Percentiles rank a stretch among this genome's conserved stretches.
Evolutionary conservation across 1,140 invertebrate species (phyloP).

Genomic region (Phymorhynchus buccinoides): DNA sequence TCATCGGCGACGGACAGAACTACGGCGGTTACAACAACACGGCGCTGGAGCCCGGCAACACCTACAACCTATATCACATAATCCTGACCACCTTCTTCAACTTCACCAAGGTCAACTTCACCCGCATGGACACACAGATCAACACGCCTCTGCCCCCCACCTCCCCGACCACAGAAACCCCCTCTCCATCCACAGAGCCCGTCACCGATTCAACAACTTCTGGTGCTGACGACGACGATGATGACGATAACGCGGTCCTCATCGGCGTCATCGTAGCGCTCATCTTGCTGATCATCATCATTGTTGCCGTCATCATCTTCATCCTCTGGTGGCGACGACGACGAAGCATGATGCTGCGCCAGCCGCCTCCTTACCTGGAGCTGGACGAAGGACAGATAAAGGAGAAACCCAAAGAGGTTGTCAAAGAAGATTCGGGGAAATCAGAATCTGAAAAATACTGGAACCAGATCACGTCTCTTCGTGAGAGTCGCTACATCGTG

Average conservation of each 20-base stretch:
- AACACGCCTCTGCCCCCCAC: constrained; percentile 38
- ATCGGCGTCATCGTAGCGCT: constrained; percentile 52
- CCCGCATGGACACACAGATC: constrained; percentile 46
- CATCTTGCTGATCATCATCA: constrained; percentile 54
- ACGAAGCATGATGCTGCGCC: constrained; percentile 20
- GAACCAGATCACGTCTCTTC: constrained; percentile 62
- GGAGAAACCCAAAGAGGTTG: constrained; percentile 34
- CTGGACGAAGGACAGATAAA: constrained; percentile 46
- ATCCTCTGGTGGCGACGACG: constrained; percentile 50
- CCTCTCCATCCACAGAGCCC: not conserved
- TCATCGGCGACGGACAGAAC: constrained; percentile 55
- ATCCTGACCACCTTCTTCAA: constrained; percentile 59
- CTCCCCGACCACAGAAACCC: constrained; percentile 28
- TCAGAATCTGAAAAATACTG: constrained; percentile 61
- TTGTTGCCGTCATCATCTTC: constrained; percentile 53
- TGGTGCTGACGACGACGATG: constrained; percentile 22
- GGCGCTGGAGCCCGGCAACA: constrained; percentile 46
- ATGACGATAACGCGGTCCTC: constrained; percentile 48
- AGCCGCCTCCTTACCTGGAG: constrained; percentile 36
- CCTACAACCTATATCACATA: constrained; percentile 63
- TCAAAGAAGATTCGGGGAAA: constrained; percentile 16
- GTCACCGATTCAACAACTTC: not conserved
- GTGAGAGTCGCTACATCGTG: constrained; percentile 61
- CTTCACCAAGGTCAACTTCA: constrained; percentile 57
- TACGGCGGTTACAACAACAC: constrained; percentile 59